Percentiles rank a stretch among this genome's conserved stretches.
phyloP scores from a whole-genome alignment of 2,113 vertebrate species.

The Gymnorhina tibicen region DNA sequence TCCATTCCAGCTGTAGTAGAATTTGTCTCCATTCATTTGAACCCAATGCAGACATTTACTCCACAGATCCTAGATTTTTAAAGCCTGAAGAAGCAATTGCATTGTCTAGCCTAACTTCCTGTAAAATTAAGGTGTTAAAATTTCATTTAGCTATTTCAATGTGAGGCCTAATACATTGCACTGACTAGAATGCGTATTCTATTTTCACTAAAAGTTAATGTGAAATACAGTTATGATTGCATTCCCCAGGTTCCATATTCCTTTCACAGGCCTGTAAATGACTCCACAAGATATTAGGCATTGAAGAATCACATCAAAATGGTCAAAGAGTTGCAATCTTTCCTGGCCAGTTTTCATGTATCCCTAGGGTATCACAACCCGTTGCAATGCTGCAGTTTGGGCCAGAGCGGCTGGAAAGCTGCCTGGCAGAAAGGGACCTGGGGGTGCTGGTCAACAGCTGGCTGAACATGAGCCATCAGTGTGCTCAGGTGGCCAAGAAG shows the following conservation, averaged over 20 bases:
- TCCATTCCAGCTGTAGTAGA: constrained; percentile 16
- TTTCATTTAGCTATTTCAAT: not conserved
- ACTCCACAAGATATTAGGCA: not conserved
- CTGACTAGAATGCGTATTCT: not conserved
- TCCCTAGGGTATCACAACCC: not conserved
- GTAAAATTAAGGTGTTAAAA: not conserved
- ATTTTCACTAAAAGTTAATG: not conserved
- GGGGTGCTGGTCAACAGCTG: not conserved
- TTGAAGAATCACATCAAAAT: not conserved
- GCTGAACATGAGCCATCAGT: not conserved
- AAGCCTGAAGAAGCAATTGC: not conserved
- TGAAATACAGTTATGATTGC: not conserved
- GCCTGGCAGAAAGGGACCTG: not conserved
- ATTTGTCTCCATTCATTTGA: not conserved
- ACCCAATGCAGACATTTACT: not conserved
- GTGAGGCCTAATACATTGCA: not conserved
- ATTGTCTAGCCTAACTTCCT: not conserved
- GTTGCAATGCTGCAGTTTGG: not conserved
- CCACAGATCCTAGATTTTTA: not conserved
- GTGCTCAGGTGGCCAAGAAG: not conserved
- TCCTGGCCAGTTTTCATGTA: not conserved
- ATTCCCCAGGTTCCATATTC: not conserved
- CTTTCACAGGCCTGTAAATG: not conserved
- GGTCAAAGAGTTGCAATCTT: not conserved
- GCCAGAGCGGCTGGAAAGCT: not conserved